These are phyloP conservation scores for Amiota communis DNA, from an alignment of 2,888 invertebrate species.

Conservation along the genomic window DNA sequence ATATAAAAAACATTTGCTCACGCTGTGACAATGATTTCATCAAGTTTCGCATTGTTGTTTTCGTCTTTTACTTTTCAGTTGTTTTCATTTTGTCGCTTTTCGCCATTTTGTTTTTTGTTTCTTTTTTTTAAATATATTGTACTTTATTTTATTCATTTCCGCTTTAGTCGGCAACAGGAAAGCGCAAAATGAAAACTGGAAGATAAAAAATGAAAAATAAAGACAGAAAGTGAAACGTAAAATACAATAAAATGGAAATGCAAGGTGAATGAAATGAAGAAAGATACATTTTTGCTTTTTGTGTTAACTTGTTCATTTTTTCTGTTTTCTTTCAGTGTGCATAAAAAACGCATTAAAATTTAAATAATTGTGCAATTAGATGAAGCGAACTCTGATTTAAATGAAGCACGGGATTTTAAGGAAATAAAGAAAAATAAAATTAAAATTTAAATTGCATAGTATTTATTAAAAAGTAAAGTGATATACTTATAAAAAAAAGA, in stretches of 20 bases:
- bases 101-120: slow-evolving; percentile 15
- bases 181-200: slow-evolving; percentile 56
- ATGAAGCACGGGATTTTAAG: slow-evolving; percentile 6
- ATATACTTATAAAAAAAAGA: too few species aligned
- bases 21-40: slow-evolving; percentile 64
- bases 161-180: slow-evolving; percentile 30
- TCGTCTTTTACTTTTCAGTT: slow-evolving; percentile 18
- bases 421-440: not conserved
- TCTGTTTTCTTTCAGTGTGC: slow-evolving; percentile 2
- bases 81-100: not conserved
- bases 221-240: not conserved
- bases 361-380: slow-evolving; percentile 24
- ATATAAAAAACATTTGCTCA: slow-evolving; percentile 64
- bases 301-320: not conserved
- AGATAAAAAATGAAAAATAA: slow-evolving; percentile 6
- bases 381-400: slow-evolving; percentile 20
- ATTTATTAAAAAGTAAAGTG: too few species aligned
- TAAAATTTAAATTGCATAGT: not conserved
- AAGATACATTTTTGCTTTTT: slow-evolving; percentile 3
- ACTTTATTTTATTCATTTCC: slow-evolving; percentile 57
- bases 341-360: slow-evolving; percentile 27
- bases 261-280: slow-evolving; percentile 19
- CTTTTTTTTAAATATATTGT: slow-evolving; percentile 28
- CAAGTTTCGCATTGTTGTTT: slow-evolving; percentile 53
- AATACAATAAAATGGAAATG: not conserved